Base-by-base conservation (phyloP, 2,797 vertebrate genomes). In the Sylvilagus floridanus region DNA sequence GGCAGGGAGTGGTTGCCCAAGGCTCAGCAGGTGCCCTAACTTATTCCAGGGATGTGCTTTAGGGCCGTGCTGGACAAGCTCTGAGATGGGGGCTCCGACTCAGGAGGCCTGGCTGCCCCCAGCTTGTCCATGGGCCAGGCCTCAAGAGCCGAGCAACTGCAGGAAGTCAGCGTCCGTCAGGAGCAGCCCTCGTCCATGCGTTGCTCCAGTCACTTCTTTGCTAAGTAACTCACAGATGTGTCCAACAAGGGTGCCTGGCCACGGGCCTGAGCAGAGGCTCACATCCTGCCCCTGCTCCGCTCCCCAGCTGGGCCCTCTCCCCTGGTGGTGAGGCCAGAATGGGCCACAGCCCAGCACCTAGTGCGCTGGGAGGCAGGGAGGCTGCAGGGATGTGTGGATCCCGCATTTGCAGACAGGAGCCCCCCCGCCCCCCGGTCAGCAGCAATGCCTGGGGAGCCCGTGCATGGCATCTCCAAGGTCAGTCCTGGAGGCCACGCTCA, bases 361-460 rank as follows among this genome's bases (percentile, higher is more conserved):
- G 11, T 19, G 6, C 3, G 12, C 50, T 7, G 7, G 4, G 6
- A 5, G 42, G 19, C 37, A 7, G 75, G 17, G 1, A 57, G 16
- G 16, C 37, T 11, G 4, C 5, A 10, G 24, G 0, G 62, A 22
- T 7, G 2, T 24, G 13, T 0, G 2, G 75, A 50, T 35, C 35
- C 30, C 42, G 24, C 4, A 0, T 0, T 3, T 7, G 10, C 22
- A 62, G 60, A 26, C 5, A 2, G 21, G 8, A 0, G n/a, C 52
- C 52, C n/a, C n/a, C 35, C 35, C 35, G 35, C 35, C 73, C 66
- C 54, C 19, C 0, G 54, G 54, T n/a, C 68, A 3, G 26, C 65
- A 57, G 2, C 13, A 26, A 12, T 5, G 52, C 26, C 78, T 19
- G 76, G 76, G 1, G 6, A 57, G 54, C 0, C 0, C 1, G 9